Conservation (phyloP, 1,140 invertebrate species). For the Apis dorsata region DNA sequence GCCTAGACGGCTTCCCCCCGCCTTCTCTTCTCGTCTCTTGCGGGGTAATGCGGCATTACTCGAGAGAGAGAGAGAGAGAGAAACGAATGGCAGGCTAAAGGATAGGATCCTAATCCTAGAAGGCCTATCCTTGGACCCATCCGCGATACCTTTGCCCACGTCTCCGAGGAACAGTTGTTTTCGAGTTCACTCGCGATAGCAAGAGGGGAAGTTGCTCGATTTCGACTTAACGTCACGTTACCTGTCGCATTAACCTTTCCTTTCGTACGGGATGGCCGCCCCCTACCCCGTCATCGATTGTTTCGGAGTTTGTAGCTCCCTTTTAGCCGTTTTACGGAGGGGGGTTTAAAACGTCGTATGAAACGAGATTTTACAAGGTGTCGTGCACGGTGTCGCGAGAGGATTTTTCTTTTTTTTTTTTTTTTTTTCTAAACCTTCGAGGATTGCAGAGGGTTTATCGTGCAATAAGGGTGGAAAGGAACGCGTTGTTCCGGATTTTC, state of each 20-base stretch:
- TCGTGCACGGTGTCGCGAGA: not conserved
- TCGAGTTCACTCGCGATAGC: constrained; percentile 18
- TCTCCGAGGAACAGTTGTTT: constrained; percentile 63
- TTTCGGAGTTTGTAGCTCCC: constrained; percentile 35
- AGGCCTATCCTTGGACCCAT: constrained; percentile 49
- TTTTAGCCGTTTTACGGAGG: not conserved
- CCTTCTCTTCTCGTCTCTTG: constrained; percentile 11
- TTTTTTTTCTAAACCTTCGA: not conserved
- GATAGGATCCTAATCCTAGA: constrained; percentile 72
- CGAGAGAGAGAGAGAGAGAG: not conserved
- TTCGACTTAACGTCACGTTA: constrained; percentile 75
- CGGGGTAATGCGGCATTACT: constrained; percentile 48
- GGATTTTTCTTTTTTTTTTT: not conserved
- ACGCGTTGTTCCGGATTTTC: too few species aligned
- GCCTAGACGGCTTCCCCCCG: constrained; percentile 4
- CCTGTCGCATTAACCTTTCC: constrained; percentile 71
- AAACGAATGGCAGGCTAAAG: constrained; percentile 72
- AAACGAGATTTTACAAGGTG: not conserved
- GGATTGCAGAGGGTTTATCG: not conserved
- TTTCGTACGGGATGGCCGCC: constrained; percentile 27
- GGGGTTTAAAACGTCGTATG: not conserved
- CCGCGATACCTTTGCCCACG: constrained; percentile 68
- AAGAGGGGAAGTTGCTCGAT: constrained; percentile 53
- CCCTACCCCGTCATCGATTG: constrained; percentile 36
- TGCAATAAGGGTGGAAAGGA: not conserved